These are phyloP conservation scores for Torymus texanus DNA, from an alignment of 2,888 invertebrate genomes.

Conservation along the genomic window DNA sequence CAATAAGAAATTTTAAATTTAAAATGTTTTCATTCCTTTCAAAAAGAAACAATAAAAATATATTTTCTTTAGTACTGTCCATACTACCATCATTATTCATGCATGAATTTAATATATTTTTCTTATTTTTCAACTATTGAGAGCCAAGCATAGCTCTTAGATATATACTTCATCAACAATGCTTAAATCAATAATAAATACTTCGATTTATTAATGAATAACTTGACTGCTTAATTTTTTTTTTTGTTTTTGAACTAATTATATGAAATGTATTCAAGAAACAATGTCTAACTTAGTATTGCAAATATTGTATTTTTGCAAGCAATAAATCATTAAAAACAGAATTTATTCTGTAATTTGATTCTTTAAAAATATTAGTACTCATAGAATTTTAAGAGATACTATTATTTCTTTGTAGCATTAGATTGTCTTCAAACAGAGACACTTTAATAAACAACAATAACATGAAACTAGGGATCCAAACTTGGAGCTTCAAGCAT, in stretches of 20 bases:
- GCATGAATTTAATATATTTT: conserved; percentile 18
- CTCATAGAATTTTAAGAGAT: not conserved
- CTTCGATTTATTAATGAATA: conserved; percentile 9
- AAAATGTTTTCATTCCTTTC: conserved; percentile 4
- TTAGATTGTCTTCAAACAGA: conserved; percentile 1
- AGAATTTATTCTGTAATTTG: no score
- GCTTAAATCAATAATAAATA: conserved; percentile 39
- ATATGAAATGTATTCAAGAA: conserved; percentile 3
- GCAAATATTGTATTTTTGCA: not conserved
- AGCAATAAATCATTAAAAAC: no score
- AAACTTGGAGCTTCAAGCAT: conserved; percentile 81
- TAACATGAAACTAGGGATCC: conserved; percentile 33
- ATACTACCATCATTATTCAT: conserved; percentile 1
- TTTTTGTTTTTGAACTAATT: not conserved
- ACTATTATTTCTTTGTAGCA: no score
- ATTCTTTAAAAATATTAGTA: conserved; percentile 2
- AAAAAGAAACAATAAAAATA: conserved; percentile 32
- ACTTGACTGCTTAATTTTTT: not conserved
- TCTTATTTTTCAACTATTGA: conserved; percentile 20
- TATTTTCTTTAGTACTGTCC: conserved; percentile 7
- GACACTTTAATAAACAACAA: not conserved
- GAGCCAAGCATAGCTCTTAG: conserved; percentile 23
- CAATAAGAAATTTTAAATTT: not conserved
- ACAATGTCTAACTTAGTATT: not conserved
- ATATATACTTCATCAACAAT: not conserved